These are phyloP conservation scores for Melikaiella ostensackeni DNA, from an alignment of 2,888 invertebrate species.

Conservation along the genomic window DNA sequence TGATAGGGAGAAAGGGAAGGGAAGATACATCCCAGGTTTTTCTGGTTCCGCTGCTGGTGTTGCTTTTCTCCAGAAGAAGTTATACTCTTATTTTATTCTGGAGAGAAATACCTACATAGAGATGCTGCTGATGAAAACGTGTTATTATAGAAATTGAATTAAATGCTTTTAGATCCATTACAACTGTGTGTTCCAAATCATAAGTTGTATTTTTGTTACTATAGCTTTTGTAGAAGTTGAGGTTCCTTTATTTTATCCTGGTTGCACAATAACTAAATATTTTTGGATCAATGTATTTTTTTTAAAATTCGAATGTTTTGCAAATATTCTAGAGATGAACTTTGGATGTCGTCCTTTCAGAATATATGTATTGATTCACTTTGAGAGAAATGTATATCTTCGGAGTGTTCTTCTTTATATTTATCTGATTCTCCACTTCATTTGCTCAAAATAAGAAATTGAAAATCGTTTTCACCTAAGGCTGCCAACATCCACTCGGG, in stretches of 20 bases:
- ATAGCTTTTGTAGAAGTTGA: neutral
- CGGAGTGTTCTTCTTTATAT: neutral
- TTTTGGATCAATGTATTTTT: too few species aligned
- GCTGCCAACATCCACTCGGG: slow-evolving; percentile 4
- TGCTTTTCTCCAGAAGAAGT: slow-evolving; percentile 43
- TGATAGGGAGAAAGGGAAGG: slow-evolving; percentile 14
- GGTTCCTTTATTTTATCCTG: neutral
- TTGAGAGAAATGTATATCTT: neutral
- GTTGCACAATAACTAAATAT: too few species aligned
- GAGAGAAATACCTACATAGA: neutral
- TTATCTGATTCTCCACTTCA: neutral
- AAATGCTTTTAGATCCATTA: neutral
- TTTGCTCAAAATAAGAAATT: slow-evolving; percentile 28
- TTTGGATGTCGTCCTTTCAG: neutral
- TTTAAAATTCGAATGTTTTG: too few species aligned
- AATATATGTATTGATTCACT: neutral
- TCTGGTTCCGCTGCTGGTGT: slow-evolving; percentile 36
- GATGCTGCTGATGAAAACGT: neutral
- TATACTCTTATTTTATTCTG: slow-evolving; percentile 8
- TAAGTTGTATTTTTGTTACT: neutral
- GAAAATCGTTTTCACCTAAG: slow-evolving; percentile 52
- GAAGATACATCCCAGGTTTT: slow-evolving; percentile 33
- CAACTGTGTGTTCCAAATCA: neutral
- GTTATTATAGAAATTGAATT: neutral
- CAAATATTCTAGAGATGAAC: neutral